Evolutionary conservation across 2,888 invertebrate species (phyloP).

Genomic region (Platypus cylindrus): DNA sequence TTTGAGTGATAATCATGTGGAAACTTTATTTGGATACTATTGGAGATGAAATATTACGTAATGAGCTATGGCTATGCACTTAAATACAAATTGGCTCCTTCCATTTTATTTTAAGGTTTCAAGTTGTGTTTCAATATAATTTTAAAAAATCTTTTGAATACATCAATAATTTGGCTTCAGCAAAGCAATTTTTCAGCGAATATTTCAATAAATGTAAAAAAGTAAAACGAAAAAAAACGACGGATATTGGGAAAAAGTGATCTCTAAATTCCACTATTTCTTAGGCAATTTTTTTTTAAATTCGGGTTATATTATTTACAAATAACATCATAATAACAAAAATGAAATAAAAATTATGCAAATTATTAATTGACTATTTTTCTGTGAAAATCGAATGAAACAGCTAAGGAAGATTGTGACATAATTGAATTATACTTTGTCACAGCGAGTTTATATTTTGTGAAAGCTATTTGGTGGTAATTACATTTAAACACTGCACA

Average conservation of each 20-base stretch:
- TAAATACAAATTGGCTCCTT: too few relatives aligned
- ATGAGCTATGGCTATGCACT: too few relatives aligned
- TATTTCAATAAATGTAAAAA: too few relatives aligned
- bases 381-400: conserved; percentile 9
- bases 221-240: too few relatives aligned
- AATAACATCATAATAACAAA: conserved; percentile 1
- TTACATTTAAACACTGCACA: conserved; percentile 8
- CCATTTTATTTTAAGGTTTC: too few relatives aligned
- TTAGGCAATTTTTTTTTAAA: neutral
- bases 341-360: conserved; percentile 1
- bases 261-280: neutral
- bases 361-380: conserved; percentile 9
- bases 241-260: neutral
- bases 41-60: too few relatives aligned
- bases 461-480: conserved; percentile 10
- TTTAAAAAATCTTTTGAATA: too few relatives aligned
- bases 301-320: conserved; percentile 1
- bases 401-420: conserved; percentile 10
- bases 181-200: too few relatives aligned
- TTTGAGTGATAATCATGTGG: too few relatives aligned
- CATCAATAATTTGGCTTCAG: too few relatives aligned
- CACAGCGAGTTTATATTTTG: conserved; percentile 6
- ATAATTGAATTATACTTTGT: conserved; percentile 6
- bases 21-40: too few relatives aligned
- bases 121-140: too few relatives aligned